Percentiles rank a stretch among this genome's conserved stretches.
Evolutionary conservation across 2,113 vertebrate genomes (phyloP).

Genomic region (Tenebrosternarchus preto): DNA sequence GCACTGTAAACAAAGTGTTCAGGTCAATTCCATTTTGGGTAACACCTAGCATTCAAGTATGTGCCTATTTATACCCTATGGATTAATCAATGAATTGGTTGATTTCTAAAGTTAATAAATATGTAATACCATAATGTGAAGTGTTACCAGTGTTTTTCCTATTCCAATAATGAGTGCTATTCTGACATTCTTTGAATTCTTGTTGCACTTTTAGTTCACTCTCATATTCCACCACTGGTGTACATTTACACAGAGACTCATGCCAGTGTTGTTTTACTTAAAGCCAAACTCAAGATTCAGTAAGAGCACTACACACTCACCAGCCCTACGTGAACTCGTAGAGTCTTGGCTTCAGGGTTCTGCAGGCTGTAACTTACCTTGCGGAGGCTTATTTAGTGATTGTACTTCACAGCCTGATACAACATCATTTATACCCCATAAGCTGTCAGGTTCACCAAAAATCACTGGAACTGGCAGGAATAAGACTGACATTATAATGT

Average conservation of each 20-base stretch:
- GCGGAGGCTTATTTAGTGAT: not conserved
- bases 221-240: not conserved
- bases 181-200: not conserved
- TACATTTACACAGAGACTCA: conserved; percentile 5
- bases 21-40: too few species aligned
- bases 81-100: too few species aligned
- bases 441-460: too few species aligned
- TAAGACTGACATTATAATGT: not conserved
- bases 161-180: too few species aligned
- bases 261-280: conserved; percentile 3
- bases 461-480: not conserved
- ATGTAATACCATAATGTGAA: too few species aligned
- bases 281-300: not conserved
- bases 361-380: not conserved
- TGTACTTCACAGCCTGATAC: not conserved
- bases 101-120: too few species aligned
- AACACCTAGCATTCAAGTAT: too few species aligned
- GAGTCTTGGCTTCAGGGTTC: not conserved
- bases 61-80: too few species aligned
- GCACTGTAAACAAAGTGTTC: too few species aligned
- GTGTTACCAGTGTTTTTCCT: too few species aligned
- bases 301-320: not conserved
- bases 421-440: not conserved
- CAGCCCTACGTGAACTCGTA: not conserved
- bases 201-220: not conserved